Conservation (phyloP, 2,797 vertebrate species). For the Pangasius krempfi region DNA sequence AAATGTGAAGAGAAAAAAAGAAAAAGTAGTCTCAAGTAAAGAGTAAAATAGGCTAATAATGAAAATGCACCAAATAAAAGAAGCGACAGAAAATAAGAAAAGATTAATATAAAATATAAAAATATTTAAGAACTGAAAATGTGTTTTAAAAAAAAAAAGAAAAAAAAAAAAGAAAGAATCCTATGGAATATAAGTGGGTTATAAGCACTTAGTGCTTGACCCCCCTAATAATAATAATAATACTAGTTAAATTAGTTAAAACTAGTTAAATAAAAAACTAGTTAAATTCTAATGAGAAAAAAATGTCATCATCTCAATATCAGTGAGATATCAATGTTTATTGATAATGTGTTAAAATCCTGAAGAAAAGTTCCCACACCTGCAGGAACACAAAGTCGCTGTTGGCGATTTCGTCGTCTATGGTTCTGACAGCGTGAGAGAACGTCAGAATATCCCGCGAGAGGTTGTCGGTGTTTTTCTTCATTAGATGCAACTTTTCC, state of each 20-base stretch:
- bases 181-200: neutral
- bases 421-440: conserved; percentile 73
- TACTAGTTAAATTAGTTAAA: no score
- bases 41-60: neutral
- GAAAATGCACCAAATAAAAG: neutral
- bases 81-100: neutral
- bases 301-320: no score
- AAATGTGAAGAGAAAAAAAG: neutral
- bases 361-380: conserved; percentile 54
- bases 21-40: neutral
- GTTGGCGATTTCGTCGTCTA: conserved; percentile 74
- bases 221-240: neutral
- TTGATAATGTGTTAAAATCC: no score
- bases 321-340: neutral
- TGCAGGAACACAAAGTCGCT: conserved; percentile 71
- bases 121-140: neutral
- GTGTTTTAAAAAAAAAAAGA: neutral
- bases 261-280: no score
- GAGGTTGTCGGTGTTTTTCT: conserved; percentile 72
- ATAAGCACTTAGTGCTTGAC: neutral
- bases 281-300: neutral
- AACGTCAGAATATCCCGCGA: conserved; percentile 73
- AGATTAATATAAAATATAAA: neutral
- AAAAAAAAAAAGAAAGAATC: neutral
- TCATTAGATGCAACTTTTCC: conserved; percentile 73